These are phyloP conservation scores for Prunella fulvescens DNA, from an alignment of 2,113 vertebrate species.

Conservation along the genomic window DNA sequence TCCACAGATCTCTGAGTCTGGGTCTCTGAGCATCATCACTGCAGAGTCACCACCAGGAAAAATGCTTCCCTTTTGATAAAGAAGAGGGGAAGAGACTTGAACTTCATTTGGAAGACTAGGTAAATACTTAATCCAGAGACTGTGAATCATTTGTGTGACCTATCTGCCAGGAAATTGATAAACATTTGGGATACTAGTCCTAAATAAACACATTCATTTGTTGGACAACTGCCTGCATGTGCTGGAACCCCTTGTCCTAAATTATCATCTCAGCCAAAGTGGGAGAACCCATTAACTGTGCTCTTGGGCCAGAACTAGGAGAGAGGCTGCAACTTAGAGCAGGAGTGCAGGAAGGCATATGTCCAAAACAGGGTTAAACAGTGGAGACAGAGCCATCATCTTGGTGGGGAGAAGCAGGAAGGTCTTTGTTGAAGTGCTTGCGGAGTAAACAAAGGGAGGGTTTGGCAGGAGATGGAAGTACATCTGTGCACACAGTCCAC, in stretches of 20 bases:
- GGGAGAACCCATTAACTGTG: not conserved
- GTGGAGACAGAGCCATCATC: not conserved
- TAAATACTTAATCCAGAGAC: not conserved
- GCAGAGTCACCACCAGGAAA: not conserved
- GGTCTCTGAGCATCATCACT: not conserved
- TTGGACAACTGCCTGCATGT: not conserved
- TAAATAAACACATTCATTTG: not conserved
- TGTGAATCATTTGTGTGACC: not conserved
- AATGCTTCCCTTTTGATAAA: not conserved
- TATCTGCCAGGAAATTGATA: not conserved
- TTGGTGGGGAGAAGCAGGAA: constrained; percentile 67
- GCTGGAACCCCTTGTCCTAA: not conserved
- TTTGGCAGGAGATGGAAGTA: constrained; percentile 32
- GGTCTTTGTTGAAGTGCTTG: constrained; percentile 60
- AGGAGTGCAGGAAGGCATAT: not conserved
- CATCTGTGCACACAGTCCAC: not conserved
- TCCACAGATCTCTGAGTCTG: not conserved
- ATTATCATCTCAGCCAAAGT: not conserved
- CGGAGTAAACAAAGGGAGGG: constrained; percentile 51
- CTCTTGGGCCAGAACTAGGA: not conserved
- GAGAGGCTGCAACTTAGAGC: not conserved
- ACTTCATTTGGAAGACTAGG: not conserved
- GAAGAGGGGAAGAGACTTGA: not conserved
- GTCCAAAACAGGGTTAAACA: not conserved
- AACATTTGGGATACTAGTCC: not conserved